phyloP scores from a whole-genome alignment of 2,888 invertebrate species.

The Pseudanteris insignis region DNA sequence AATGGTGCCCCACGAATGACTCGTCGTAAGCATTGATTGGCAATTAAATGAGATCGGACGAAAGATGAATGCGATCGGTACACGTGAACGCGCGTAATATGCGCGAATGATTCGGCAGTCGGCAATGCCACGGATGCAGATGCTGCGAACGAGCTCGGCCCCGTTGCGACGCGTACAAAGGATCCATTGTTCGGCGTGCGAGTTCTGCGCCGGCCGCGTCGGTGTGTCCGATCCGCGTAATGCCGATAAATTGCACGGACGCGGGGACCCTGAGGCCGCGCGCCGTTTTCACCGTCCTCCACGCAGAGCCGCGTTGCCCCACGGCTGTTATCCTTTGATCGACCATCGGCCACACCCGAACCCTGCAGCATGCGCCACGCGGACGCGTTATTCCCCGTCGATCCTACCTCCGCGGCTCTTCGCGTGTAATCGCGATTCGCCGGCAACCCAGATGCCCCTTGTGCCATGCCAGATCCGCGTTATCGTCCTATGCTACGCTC shows the following conservation, averaged over 20 bases:
- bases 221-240: constrained; percentile 2
- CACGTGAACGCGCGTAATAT: too few species aligned
- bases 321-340: constrained; percentile 54
- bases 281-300: constrained; percentile 46
- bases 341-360: constrained; percentile 51
- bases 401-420: constrained; percentile 38
- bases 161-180: too few species aligned
- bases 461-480: constrained; percentile 25
- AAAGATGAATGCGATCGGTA: too few species aligned
- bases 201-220: too few species aligned
- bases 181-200: constrained; percentile 1
- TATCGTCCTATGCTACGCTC: constrained; percentile 27
- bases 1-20: too few species aligned
- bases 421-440: constrained; percentile 38
- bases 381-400: constrained; percentile 34
- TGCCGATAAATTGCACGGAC: constrained; percentile 38
- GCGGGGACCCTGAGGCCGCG: constrained; percentile 53
- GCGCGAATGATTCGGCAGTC: too few species aligned
- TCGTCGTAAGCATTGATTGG: too few species aligned
- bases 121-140: too few species aligned
- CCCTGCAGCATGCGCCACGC: constrained; percentile 49
- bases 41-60: too few species aligned
- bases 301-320: constrained; percentile 28
- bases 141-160: too few species aligned
- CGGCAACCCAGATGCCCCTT: constrained; percentile 33